phyloP scores from a whole-genome alignment of 2,888 invertebrate species.

The Agrotis puta region DNA sequence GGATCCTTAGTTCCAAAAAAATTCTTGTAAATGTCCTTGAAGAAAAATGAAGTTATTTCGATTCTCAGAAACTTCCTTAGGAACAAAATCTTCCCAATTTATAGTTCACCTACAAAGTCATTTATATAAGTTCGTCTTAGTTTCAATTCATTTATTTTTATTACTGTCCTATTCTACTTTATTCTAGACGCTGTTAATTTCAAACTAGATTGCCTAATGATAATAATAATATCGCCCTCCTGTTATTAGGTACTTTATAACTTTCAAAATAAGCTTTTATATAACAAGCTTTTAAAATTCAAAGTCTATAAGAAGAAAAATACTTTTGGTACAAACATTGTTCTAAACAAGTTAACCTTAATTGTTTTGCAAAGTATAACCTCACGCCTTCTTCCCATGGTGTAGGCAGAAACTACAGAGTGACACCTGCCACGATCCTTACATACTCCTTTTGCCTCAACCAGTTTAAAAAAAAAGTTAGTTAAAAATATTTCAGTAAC shows the following conservation, averaged over 20 bases:
- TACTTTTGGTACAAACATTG: neutral
- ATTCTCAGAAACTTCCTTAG: neutral
- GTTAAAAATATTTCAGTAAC: no score
- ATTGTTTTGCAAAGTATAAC: no score
- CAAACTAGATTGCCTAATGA: no score
- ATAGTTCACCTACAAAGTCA: neutral
- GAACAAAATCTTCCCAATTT: neutral
- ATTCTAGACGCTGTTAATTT: neutral
- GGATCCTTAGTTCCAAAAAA: neutral
- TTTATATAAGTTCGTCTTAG: neutral
- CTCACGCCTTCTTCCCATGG: no score
- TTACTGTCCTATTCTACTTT: neutral
- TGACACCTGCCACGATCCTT: no score
- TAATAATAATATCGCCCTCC: neutral
- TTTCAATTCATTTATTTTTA: neutral
- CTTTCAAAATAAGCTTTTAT: neutral
- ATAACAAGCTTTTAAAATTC: neutral
- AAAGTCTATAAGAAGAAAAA: neutral
- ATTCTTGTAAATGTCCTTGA: neutral
- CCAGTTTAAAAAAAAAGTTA: no score
- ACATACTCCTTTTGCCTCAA: no score
- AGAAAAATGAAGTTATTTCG: conserved; percentile 1
- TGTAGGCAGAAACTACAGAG: no score
- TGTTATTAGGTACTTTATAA: neutral
- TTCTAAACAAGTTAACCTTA: neutral